phyloP scores from a whole-genome alignment of 2,888 invertebrate genomes.

The Chrysolina haemoptera region DNA sequence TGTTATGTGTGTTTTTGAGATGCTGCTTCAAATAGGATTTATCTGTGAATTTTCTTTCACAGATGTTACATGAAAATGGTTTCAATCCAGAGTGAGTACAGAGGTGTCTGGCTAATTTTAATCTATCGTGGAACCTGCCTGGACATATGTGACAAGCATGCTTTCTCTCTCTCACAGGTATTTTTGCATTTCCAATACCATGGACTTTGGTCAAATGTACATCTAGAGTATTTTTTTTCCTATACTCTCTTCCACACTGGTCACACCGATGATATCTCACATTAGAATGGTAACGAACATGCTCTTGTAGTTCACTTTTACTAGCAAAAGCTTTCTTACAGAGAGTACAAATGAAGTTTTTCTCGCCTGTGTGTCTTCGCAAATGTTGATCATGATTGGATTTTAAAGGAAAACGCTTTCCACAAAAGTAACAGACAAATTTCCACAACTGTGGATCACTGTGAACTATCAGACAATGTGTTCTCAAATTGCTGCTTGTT shows the following conservation, averaged over 20 bases:
- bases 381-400: slow-evolving; percentile 59
- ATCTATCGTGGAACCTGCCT: slow-evolving; percentile 65
- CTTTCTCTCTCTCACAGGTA: slow-evolving; percentile 64
- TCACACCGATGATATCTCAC: slow-evolving; percentile 65
- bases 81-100: slow-evolving; percentile 60
- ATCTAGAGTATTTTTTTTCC: slow-evolving; percentile 65
- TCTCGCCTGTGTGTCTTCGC: slow-evolving; percentile 58
- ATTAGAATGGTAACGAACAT: slow-evolving; percentile 57
- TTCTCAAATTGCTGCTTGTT: slow-evolving; percentile 59
- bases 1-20: slow-evolving; percentile 49
- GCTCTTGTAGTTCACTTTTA: slow-evolving; percentile 57
- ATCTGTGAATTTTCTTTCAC: slow-evolving; percentile 60
- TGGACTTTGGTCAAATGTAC: slow-evolving; percentile 72
- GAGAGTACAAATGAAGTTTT: slow-evolving; percentile 57
- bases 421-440: slow-evolving; percentile 56
- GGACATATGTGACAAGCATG: slow-evolving; percentile 60
- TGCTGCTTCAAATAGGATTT: slow-evolving; percentile 61
- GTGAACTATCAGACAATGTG: slow-evolving; percentile 61
- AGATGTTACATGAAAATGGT: slow-evolving; percentile 57
- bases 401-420: slow-evolving; percentile 60
- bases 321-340: slow-evolving; percentile 59
- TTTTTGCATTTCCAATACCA: slow-evolving; percentile 66
- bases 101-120: slow-evolving; percentile 60
- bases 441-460: slow-evolving; percentile 61
- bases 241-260: slow-evolving; percentile 72